phyloP scores from a whole-genome alignment of 2,888 invertebrate species.

The Amblyjoppa proteus region DNA sequence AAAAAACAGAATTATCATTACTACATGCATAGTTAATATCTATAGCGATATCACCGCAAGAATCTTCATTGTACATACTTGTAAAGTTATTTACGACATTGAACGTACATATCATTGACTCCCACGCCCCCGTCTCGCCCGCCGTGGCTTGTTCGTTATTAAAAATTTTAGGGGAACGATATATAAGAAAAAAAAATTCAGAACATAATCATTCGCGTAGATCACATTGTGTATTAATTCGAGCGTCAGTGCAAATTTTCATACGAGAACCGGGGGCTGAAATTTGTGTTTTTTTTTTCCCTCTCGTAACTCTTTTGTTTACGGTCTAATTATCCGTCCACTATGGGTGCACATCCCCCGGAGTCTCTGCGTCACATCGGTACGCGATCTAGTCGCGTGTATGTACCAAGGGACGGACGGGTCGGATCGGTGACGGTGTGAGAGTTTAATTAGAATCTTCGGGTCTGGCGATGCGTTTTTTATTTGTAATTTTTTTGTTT shows the following conservation, averaged over 20 bases:
- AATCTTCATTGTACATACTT: constrained; percentile 65
- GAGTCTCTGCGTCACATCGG: background rate
- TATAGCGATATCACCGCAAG: constrained; percentile 51
- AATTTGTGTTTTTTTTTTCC: background rate
- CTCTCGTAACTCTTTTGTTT: background rate
- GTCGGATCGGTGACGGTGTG: background rate
- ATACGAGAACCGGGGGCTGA: background rate
- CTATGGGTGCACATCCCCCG: background rate
- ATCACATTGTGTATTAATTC: background rate
- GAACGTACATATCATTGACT: constrained; percentile 65
- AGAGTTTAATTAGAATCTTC: constrained; percentile 49
- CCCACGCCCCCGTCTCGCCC: background rate
- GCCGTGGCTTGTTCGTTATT: constrained; percentile 57
- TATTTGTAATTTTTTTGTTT: constrained; percentile 48
- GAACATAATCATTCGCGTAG: background rate
- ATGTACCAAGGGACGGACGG: background rate
- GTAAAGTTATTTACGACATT: constrained; percentile 57
- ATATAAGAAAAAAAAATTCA: constrained; percentile 1
- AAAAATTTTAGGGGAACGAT: constrained; percentile 10
- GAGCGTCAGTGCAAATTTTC: background rate
- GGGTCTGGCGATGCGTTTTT: constrained; percentile 39
- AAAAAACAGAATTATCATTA: constrained; percentile 3
- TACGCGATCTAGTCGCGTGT: constrained; percentile 22
- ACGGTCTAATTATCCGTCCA: background rate
- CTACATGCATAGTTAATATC: background rate